Base-by-base conservation (phyloP, 2,888 invertebrate genomes). In the Eristalinus aeneus region DNA sequence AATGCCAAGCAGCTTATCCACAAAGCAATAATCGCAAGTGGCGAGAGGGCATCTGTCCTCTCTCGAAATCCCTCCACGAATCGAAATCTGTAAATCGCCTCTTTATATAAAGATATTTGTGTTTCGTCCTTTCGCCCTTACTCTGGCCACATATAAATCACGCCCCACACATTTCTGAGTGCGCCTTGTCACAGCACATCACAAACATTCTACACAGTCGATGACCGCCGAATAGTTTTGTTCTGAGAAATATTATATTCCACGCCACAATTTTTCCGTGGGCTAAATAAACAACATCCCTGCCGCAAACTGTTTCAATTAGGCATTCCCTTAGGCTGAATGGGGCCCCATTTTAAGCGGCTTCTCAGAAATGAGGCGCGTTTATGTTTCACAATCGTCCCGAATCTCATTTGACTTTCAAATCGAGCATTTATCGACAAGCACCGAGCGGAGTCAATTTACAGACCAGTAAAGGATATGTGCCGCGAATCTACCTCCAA, bases 331-430 rank as follows among this genome's bases (percentile, higher is more conserved):
- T n/a, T 22, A 46, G 39, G 22, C 64, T 46, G 39, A 39, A 16
- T 16, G n/a, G 16, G 16, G 2, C 8, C 16, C 46, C 16, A 46
- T 8, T 16, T 6, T 46, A 16, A 16, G n/a, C 46, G 2, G 27
- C 46, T 5, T 16, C 16, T 23, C n/a, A 58, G 23, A 16, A 23
- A 60, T 32, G 20, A 2, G 16, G 9, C 23, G 12, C 20, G 1
- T 31, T 27, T 32, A 46, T 46, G 2, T 46, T 39, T 39, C 60
- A 16, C 36, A 71, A 27, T 23, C 60, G 9, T 32, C 71, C 34
- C 31, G 4, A 71, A 61, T 20, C 61, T 63, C 72, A 73, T 63
- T 73, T 73, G 63, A 73, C 20, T 61, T 71, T 61, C 72, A 72
- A 72, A 72, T 72, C 27, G 32, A 16, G 31, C 23, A 61, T 60